Evolutionary conservation across 2,888 invertebrate species (phyloP), one percentile per base, ranked within the genome.

Genomic region (Drosophila nr. fundita): DNA sequence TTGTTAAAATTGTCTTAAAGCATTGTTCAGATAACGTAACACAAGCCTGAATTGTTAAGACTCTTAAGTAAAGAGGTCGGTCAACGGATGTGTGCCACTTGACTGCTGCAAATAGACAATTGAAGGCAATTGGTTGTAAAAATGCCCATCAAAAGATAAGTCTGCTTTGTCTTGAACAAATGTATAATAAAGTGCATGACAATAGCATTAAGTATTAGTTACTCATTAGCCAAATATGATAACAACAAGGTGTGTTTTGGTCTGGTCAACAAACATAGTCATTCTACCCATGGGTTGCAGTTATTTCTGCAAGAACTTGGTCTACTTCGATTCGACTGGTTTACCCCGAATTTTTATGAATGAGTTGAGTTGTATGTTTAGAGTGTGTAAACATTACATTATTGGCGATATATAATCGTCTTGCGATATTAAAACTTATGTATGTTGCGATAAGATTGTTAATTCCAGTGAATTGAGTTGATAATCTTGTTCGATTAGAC

Each of bases 401-500:
- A 2, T 13, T 27, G n/a, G 11, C 8, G 11, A 7, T 42, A 34
- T 32, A 48, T 32, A 15, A 2, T 13, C 11, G 21, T 4, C 32
- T 32, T 3, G 11, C 30, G 15, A 2, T 40, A 49, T 68, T 48
- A 36, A 18, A 40, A 32, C 40, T 24, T 10, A 34, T 10, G 27
- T 13, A 21, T 40, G 21, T 29, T 18, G 4, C 24, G 69, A 69
- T 69, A 68, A 69, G 69, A 55, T 70, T 24, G 11, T 38, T 15
- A 34, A 30, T 24, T 69, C 29, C 30, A 69, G 60, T 40, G 48
- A 48, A 50, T 62, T 38, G 61, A 30, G 69, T 27, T 2, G 52
- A 87, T 83, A 52, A 92, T 71, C 21, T 11, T 6, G 92, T 40
- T 54, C 6, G 24, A 54, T 54, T 24, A 18, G 53, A 36, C 36